Evolutionary conservation across 53 echinoderm and acorn worm genomes (phyloP), one percentile per base, ranked within the genome.

Genomic region (Patiria pectinifera): DNA sequence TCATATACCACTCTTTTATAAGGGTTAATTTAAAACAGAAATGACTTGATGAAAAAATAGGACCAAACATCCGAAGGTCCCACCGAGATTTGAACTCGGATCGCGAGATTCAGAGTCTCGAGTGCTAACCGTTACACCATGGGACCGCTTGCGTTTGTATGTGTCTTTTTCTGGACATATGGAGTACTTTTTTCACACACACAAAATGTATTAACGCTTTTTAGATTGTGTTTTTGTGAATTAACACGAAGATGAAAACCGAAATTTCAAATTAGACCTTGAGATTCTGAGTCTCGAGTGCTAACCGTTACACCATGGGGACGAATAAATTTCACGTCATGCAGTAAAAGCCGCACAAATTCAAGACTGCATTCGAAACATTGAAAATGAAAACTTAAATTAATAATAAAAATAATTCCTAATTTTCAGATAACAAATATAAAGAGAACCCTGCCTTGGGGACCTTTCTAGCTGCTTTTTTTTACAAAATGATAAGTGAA

Each of bases 111-210:
- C 84, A 84, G 69, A 84, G 84, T 84, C 84, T 84, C 66, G 84
- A 84, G 69, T 84, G 84, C 84, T 74, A 84, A 84, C 84, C 63
- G 19, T 84, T 63, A 66, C 62, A 84, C 69, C 84, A 84, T 63
- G 84, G 69, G 84, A 66, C 84, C 74, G 10, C 14, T 4, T 9
- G 10, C 22, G 6, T 7, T 74, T 22, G 2, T 23, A 4, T 7
- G 3, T 13, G 19, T 66, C 19, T 13, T 66, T 6, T 18, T 66
- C 10, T 66, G 0, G 66, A 60, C 60, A 60, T 66, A 7, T 66
- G 13, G 3, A 66, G 10, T 15, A 16, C 3, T 4, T 66, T 16
- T 11, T 16, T 14, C 66, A 66, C 15, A 66, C 8, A 53, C 5
- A 53, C 49, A 53, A 53, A 53, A 53, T 6, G 53, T 6, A 53